Base-by-base conservation (phyloP, 2,113 vertebrate species). In the Cynoglossus semilaevis region DNA sequence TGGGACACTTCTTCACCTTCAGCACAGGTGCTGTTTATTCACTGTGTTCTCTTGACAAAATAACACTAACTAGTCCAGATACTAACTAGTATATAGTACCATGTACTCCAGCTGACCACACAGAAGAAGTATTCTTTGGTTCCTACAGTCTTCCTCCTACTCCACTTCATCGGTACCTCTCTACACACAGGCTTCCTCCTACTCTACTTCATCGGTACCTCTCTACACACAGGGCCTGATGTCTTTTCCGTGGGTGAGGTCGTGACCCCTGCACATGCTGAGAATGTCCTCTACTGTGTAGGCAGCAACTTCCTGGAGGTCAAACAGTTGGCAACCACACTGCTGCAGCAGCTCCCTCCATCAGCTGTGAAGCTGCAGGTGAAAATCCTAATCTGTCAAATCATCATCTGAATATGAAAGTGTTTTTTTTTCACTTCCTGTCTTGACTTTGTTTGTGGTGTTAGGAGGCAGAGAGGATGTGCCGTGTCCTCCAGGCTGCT, bases 271-370 rank as follows among this genome's bases (percentile, higher is more conserved):
- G 7, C 58, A 41, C 90, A 90, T 63, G 90, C 94, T 63, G 91
- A 84, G 65, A 91, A 87, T 54, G 90, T 99, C 60, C 82, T 98
- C 53, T 89, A 86, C 76, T 96, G 94, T 62, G 85, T 97, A 5
- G 85, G 93, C 67, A 97, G 92, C 88, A 97, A 95, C 81, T 99
- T 98, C 83, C 91, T 97, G 73, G 95, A 97, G 79, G 92, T 99
- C 51, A 98, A 98, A 85, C 76, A 90, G 34, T 86, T 96, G 69
- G 92, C 95, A 1, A 93, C 93, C 45, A 77, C 81, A 7, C 86
- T 98, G 63, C 68, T 98, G 42, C 89, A 84, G 84, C 94, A 93
- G 74, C 88, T 99, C 9, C 90, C 89, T 11, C 74, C 89, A 15
- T 66, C 83, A 18, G 58, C 87, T 7, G 72, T 93, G 38, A 84